A percentile compares a stretch with the other conserved stretches of the same genome.
Evolutionary conservation across 2,113 vertebrate genomes (phyloP).

Genomic region (Anhinga anhinga): DNA sequence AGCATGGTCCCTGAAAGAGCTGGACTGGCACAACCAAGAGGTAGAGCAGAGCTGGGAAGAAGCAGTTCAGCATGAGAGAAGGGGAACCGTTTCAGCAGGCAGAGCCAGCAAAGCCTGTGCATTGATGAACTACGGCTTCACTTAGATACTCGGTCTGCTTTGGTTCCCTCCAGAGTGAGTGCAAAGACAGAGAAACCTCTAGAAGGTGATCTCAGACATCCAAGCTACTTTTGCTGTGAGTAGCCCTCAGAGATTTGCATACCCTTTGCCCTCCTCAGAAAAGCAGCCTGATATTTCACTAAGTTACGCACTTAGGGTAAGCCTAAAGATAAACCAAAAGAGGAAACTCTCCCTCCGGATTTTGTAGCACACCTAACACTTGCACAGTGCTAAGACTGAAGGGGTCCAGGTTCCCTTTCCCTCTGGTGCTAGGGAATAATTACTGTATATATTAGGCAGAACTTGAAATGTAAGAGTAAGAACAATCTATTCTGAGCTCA

Average conservation of each 20-base stretch:
- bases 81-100: not conserved
- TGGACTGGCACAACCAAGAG: not conserved
- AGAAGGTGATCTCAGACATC: not conserved
- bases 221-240: not conserved
- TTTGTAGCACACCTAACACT: not conserved
- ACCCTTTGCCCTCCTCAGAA: not conserved
- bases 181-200: not conserved
- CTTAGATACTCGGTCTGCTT: not conserved
- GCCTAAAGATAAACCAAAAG: not conserved
- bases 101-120: not conserved
- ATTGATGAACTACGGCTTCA: rapidly evolving
- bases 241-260: not conserved
- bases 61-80: not conserved
- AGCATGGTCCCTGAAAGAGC: not conserved
- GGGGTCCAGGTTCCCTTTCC: not conserved
- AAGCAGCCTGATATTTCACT: not conserved
- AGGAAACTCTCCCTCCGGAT: not conserved
- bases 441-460: not conserved
- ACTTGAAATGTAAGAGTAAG: not conserved
- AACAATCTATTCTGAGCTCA: not conserved
- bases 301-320: not conserved
- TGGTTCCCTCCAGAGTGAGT: not conserved
- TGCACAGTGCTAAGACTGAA: not conserved
- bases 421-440: not conserved
- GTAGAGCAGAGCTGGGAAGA: not conserved